phyloP scores from a whole-genome alignment of 2,113 vertebrate genomes.

The Pan paniscus region DNA sequence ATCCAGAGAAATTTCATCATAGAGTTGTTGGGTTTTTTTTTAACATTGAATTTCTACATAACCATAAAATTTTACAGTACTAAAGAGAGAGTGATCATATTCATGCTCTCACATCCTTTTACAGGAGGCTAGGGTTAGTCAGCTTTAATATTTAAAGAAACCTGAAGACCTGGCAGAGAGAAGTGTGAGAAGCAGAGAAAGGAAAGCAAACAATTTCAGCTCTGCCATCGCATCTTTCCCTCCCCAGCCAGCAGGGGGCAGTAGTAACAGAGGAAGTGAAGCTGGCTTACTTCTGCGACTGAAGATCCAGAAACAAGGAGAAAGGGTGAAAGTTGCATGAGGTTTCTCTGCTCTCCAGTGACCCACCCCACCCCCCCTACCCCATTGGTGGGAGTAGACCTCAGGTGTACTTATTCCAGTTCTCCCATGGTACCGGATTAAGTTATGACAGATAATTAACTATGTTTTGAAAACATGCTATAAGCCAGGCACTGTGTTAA shows the following conservation, averaged over 20 bases:
- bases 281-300: neutral
- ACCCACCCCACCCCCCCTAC: neutral
- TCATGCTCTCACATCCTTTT: conserved; percentile 50
- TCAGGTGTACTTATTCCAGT: neutral
- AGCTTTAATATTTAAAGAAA: conserved; percentile 51
- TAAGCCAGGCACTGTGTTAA: neutral
- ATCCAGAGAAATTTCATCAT: conserved; percentile 75
- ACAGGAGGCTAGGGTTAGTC: conserved; percentile 24
- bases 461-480: neutral
- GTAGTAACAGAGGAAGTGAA: conserved; percentile 41
- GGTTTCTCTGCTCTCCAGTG: neutral
- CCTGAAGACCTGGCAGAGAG: neutral
- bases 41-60: conserved; percentile 63
- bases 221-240: neutral
- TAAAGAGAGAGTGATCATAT: neutral
- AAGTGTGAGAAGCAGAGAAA: neutral
- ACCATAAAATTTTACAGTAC: conserved; percentile 67
- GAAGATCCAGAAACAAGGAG: neutral
- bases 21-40: neutral
- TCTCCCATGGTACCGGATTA: neutral
- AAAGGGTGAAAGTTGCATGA: neutral
- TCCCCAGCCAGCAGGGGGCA: conserved; percentile 71
- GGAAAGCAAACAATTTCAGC: neutral
- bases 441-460: neutral
- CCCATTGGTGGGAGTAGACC: neutral